These are phyloP conservation scores for Metacarcinus magister DNA, from an alignment of 2,888 invertebrate species.

Conservation along the genomic window DNA sequence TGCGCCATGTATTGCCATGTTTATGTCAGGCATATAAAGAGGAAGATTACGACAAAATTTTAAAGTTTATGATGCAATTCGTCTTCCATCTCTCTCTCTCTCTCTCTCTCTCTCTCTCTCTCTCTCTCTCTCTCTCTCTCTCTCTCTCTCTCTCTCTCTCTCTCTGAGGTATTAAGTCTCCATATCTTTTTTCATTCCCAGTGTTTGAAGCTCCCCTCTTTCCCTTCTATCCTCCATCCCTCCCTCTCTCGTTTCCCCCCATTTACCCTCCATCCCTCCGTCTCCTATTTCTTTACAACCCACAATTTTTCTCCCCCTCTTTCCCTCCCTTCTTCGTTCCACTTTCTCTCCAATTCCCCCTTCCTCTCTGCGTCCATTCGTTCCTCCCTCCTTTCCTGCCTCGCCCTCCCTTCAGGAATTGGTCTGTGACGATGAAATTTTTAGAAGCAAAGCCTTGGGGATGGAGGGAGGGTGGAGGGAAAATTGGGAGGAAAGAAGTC, in stretches of 20 bases:
- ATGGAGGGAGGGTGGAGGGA: not conserved
- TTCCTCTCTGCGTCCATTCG: too few relatives aligned
- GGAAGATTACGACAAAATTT: constrained; percentile 5
- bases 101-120: not conserved
- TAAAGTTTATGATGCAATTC: not conserved
- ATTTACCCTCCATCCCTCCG: not conserved
- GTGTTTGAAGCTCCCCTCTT: not conserved
- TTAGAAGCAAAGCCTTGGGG: not conserved
- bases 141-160: constrained; percentile 2
- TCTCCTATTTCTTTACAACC: not conserved
- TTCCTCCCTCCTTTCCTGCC: too few relatives aligned
- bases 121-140: constrained; percentile 2
- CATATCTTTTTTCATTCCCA: not conserved
- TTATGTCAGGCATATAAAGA: not conserved
- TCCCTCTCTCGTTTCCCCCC: not conserved
- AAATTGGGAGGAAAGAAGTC: constrained; percentile 9
- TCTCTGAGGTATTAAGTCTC: not conserved
- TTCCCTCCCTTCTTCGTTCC: not conserved
- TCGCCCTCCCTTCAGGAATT: not conserved
- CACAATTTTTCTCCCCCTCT: not conserved
- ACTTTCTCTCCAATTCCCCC: not conserved
- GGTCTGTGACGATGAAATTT: not conserved
- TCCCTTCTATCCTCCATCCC: not conserved
- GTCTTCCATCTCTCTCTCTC: constrained; percentile 5
- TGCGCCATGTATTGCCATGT: not conserved